phyloP scores from a whole-genome alignment of 2,797 vertebrate genomes.

The Anabacerthia variegaticeps region DNA sequence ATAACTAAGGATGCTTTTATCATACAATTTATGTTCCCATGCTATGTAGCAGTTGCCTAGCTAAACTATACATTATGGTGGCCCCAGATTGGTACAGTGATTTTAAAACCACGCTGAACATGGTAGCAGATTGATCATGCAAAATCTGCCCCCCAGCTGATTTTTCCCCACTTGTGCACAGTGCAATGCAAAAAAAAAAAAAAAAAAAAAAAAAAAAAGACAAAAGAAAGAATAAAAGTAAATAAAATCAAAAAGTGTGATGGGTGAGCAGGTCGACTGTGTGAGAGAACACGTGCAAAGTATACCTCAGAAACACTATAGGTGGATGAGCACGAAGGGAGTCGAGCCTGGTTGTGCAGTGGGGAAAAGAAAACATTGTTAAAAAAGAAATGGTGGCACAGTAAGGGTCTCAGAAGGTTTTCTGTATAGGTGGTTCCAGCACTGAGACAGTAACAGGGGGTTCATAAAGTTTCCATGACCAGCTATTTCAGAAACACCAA shows the following conservation, averaged over 20 bases:
- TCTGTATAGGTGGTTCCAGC: constrained; percentile 76
- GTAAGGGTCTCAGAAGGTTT: constrained; percentile 75
- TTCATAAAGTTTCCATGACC: constrained; percentile 63
- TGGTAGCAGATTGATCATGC: constrained; percentile 71
- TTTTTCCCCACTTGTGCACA: constrained; percentile 73
- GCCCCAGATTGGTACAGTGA: constrained; percentile 47
- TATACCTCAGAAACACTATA: constrained; percentile 99
- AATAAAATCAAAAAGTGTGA: constrained; percentile 73
- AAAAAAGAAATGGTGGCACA: constrained; percentile 80
- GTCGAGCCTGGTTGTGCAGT: constrained; percentile 96
- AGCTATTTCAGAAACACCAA: constrained; percentile 60
- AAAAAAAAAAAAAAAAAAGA: constrained; percentile 68
- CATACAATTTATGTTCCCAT: neutral
- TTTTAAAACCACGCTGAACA: constrained; percentile 70
- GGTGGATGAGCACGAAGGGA: constrained; percentile 99
- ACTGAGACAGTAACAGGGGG: constrained; percentile 73
- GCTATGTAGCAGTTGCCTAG: neutral
- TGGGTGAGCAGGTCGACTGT: constrained; percentile 79
- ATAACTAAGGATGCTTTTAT: neutral
- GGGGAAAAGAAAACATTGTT: constrained; percentile 87
- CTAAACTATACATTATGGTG: neutral
- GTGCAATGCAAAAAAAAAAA: constrained; percentile 75
- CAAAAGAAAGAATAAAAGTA: constrained; percentile 64
- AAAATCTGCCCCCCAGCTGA: constrained; percentile 59
- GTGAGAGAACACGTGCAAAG: constrained; percentile 92